Conservation (phyloP, 2,888 invertebrate species). For the Philereme vetulata region DNA sequence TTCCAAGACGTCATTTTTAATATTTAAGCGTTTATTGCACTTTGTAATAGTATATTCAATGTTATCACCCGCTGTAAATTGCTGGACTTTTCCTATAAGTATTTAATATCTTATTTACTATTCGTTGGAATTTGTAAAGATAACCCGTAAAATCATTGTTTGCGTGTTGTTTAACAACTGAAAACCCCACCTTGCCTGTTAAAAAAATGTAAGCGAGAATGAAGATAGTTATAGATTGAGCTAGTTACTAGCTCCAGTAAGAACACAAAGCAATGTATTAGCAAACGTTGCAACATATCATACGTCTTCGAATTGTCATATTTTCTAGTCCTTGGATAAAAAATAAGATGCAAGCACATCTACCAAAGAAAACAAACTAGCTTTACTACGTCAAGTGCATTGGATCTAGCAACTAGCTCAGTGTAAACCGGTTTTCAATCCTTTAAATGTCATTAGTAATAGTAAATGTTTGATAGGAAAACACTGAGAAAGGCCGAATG, state of each 20-base stretch:
- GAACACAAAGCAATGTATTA: neutral
- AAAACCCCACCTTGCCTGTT: slow-evolving; percentile 33
- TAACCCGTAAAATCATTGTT: neutral
- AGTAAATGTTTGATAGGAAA: slow-evolving; percentile 51
- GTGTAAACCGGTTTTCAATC: slow-evolving; percentile 14
- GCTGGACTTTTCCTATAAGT: slow-evolving; percentile 17
- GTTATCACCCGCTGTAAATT: slow-evolving; percentile 28
- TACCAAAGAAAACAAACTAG: neutral
- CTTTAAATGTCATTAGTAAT: slow-evolving; percentile 50
- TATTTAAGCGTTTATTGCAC: slow-evolving; percentile 19
- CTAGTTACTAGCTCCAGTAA: slow-evolving; percentile 19
- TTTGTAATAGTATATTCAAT: slow-evolving; percentile 8
- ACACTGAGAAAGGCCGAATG: slow-evolving; percentile 77
- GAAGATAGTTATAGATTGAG: slow-evolving; percentile 23
- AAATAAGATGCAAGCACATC: neutral
- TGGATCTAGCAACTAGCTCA: slow-evolving; percentile 24
- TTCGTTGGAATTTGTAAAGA: slow-evolving; percentile 9
- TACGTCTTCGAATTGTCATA: neutral
- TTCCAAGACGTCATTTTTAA: slow-evolving; percentile 6
- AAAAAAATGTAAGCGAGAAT: slow-evolving; percentile 14
- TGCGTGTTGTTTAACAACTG: slow-evolving; percentile 25
- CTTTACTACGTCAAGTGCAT: slow-evolving; percentile 1
- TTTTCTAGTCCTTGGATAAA: slow-evolving; percentile 3
- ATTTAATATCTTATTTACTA: slow-evolving; percentile 13
- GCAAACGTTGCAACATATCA: neutral